Percentiles rank a stretch among this genome's conserved stretches.
Conservation (phyloP, 2,113 vertebrate genomes). For the Cacatua alba region DNA sequence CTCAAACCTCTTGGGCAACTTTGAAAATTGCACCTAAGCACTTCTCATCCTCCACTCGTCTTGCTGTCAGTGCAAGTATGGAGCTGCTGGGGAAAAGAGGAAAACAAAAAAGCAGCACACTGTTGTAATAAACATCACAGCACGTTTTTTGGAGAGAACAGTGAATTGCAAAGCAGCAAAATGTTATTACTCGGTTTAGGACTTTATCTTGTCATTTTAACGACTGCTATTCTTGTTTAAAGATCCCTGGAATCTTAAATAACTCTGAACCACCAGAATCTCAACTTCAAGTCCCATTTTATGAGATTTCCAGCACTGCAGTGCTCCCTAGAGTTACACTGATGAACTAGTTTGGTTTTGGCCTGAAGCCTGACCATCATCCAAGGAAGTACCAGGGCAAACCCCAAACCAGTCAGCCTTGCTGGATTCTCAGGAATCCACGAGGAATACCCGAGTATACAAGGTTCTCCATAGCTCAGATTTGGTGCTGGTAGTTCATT, state of each 20-base stretch:
- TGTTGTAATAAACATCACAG: background rate
- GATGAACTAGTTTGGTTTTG: background rate
- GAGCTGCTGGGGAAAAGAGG: background rate
- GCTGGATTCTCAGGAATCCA: background rate
- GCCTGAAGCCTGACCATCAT: background rate
- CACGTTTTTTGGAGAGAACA: background rate
- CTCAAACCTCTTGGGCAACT: background rate
- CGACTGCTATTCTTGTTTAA: background rate
- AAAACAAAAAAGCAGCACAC: background rate
- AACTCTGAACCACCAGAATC: background rate
- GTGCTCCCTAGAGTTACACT: slow-evolving; percentile 12
- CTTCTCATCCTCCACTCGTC: background rate
- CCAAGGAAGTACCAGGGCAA: background rate
- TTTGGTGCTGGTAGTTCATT: rapidly evolving
- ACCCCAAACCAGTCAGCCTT: background rate
- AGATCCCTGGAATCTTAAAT: background rate
- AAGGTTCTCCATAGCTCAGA: background rate
- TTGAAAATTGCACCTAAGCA: background rate
- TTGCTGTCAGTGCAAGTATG: background rate
- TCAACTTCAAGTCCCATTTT: background rate
- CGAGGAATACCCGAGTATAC: background rate
- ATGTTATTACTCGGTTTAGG: slow-evolving; percentile 12
- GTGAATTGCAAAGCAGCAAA: slow-evolving; percentile 5
- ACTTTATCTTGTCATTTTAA: slow-evolving; percentile 25
- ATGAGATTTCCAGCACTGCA: background rate